These are phyloP conservation scores for Orussus abietinus DNA, from an alignment of 1,140 invertebrate genomes.

Conservation along the genomic window DNA sequence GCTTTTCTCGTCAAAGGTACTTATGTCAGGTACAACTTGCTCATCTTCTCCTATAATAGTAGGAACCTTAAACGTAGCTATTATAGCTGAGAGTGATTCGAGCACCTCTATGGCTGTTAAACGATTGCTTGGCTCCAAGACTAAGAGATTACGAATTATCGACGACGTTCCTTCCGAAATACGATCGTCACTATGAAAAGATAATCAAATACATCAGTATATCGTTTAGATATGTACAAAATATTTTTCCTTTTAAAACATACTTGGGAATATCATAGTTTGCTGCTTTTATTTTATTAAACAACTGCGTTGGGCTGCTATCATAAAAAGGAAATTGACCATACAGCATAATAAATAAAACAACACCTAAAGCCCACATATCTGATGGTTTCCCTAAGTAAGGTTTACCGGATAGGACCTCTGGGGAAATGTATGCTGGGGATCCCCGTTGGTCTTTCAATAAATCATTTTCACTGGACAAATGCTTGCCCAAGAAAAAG, in stretches of 20 bases:
- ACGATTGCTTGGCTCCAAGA: slow-evolving; percentile 57
- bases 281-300: slow-evolving; percentile 70
- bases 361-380: slow-evolving; percentile 83
- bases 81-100: slow-evolving; percentile 52
- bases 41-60: slow-evolving; percentile 32
- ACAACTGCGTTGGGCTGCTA: slow-evolving; percentile 71
- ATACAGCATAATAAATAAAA: slow-evolving; percentile 81
- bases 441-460: slow-evolving; percentile 79
- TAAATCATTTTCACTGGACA: slow-evolving; percentile 70
- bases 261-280: slow-evolving; percentile 66
- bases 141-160: slow-evolving; percentile 58
- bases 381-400: slow-evolving; percentile 78
- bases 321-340: slow-evolving; percentile 87
- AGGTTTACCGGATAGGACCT: slow-evolving; percentile 73
- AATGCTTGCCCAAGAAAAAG: slow-evolving; percentile 78
- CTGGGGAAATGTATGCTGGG: slow-evolving; percentile 81
- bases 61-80: slow-evolving; percentile 49
- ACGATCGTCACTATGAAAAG: slow-evolving; percentile 54
- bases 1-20: slow-evolving; percentile 28
- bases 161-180: slow-evolving; percentile 57
- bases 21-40: slow-evolving; percentile 47
- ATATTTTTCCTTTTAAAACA: slow-evolving; percentile 24
- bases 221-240: slow-evolving; percentile 1
- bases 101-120: slow-evolving; percentile 61
- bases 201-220: slow-evolving; percentile 4